Evolutionary conservation across 2,888 invertebrate species (phyloP), one percentile per base, ranked within the genome.

Genomic region (Drosophila meridionalis): DNA sequence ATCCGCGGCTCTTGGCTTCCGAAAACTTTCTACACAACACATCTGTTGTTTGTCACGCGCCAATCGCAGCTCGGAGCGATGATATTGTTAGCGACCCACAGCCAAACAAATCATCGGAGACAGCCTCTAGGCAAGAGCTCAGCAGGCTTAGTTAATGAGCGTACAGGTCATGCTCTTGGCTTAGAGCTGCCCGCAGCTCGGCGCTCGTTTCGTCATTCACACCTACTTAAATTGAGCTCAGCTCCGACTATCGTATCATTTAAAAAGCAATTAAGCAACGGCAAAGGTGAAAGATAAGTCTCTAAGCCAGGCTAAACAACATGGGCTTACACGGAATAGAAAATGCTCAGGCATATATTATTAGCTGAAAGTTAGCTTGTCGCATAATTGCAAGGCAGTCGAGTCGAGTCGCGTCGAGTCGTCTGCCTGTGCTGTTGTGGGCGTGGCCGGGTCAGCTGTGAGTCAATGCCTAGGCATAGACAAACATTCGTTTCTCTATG

Each of bases 131-230:
- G 43, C 50, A 40, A 43, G n/a, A 73, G 73, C 68, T 58, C 3
- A 66, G 78, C 63, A 48, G 57, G 50, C 64, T 70, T 73, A 83
- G 68, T 65, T 69, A 80, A 85, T 85, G 80, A 80, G 83, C 80
- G 73, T 76, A 72, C 69, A 80, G 85, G 85, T 85, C 83, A 82
- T 76, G 82, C 83, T 84, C 83, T 82, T 81, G 78, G 82, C 77
- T 68, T 57, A 66, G 8, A 26, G 34, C 7, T 30, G 34, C 5
- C 56, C 59, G 59, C 32, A 45, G 64, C 32, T n/a, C 20, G 64
- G 34, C 26, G 43, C 6, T 53, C 43, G 58, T 62, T 73, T 73
- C 53, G 38, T 36, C 73, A 74, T 73, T 82, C 81, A 72, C 85
- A 84, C 82, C 82, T 79, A 55, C 63, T 79, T 76, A 61, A 69